Conservation (phyloP, 2,888 invertebrate species). For the Phortica magna region DNA sequence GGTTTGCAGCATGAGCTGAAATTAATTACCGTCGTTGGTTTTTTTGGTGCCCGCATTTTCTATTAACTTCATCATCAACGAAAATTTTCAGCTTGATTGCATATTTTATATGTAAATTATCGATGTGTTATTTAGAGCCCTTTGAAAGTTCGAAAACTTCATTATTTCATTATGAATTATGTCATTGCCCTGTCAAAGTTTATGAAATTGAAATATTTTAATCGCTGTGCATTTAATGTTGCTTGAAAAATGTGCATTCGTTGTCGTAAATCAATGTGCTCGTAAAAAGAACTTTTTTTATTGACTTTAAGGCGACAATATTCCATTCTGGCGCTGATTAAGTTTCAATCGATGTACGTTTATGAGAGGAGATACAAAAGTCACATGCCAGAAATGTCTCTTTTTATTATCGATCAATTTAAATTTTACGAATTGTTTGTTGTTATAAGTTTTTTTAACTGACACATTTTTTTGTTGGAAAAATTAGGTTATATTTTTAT, state of each 20-base stretch:
- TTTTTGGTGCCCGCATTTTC: neutral
- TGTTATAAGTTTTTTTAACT: no score
- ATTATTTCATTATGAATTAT: slow-evolving; percentile 21
- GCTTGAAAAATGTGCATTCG: neutral
- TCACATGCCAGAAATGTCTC: neutral
- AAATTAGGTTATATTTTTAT: no score
- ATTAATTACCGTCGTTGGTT: neutral
- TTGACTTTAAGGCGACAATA: neutral
- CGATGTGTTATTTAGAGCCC: neutral
- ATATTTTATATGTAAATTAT: slow-evolving; percentile 8
- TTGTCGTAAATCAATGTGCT: neutral
- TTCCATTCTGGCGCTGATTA: neutral
- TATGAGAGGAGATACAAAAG: neutral
- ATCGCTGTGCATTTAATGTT: neutral
- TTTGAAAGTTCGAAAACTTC: neutral
- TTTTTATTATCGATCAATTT: neutral
- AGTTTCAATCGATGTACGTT: neutral
- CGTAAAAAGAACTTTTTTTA: neutral
- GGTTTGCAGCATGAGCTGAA: neutral
- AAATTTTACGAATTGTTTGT: no score
- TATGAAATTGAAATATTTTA: slow-evolving; percentile 5
- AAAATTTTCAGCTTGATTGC: neutral
- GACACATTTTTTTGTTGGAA: no score
- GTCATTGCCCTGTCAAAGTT: slow-evolving; percentile 13
- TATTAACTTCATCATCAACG: neutral